phyloP scores from a whole-genome alignment of 2,888 invertebrate species.

The Globia sparganii region DNA sequence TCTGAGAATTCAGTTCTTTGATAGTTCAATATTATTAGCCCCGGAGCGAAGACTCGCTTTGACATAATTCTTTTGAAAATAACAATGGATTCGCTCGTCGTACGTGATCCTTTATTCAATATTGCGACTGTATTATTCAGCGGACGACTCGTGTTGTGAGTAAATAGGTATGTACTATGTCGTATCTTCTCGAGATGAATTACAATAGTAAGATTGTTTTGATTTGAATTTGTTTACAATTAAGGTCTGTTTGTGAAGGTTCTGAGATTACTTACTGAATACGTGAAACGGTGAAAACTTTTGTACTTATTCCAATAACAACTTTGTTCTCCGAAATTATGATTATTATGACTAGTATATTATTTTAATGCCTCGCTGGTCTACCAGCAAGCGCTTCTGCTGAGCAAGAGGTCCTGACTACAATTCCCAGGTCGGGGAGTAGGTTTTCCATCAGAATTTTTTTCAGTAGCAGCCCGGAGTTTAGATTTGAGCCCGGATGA shows the following conservation, averaged over 20 bases:
- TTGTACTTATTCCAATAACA: neutral
- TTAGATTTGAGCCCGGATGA: no score
- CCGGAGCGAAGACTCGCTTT: slow-evolving; percentile 62
- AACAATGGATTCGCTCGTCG: slow-evolving; percentile 61
- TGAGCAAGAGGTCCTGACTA: no score
- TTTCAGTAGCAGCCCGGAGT: no score
- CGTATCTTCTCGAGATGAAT: slow-evolving; percentile 29
- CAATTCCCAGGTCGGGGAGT: no score
- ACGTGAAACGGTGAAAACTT: slow-evolving; percentile 22
- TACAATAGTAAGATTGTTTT: slow-evolving; percentile 51
- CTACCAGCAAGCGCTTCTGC: no score
- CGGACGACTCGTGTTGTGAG: slow-evolving; percentile 44
- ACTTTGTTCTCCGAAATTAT: neutral
- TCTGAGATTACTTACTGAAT: slow-evolving; percentile 18
- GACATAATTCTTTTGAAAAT: slow-evolving; percentile 62
- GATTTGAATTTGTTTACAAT: slow-evolving; percentile 41
- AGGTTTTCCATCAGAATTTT: no score
- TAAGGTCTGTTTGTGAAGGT: slow-evolving; percentile 24
- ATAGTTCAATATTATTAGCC: slow-evolving; percentile 67
- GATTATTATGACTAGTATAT: neutral
- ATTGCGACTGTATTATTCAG: slow-evolving; percentile 61
- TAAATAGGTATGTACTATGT: slow-evolving; percentile 39
- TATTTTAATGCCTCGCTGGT: neutral
- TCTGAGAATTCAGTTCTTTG: slow-evolving; percentile 63
- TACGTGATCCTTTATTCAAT: slow-evolving; percentile 63